A percentile compares a stretch with the other conserved stretches of the same genome.
Evolutionary conservation across 2,797 vertebrate species (phyloP).

Genomic region (Tragopan temminckii): DNA sequence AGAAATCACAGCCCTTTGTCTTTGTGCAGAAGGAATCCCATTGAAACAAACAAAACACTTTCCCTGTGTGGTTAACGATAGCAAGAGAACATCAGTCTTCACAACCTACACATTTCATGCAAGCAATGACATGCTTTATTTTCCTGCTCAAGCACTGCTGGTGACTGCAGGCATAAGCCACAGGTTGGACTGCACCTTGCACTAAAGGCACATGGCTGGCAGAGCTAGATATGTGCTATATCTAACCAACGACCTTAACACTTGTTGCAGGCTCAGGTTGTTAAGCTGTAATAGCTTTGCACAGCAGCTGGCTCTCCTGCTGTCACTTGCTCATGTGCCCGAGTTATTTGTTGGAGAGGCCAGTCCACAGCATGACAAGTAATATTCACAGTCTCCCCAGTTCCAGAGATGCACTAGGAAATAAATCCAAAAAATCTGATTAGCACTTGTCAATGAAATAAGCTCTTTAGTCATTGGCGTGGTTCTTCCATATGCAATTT

Average conservation of each 20-base stretch:
- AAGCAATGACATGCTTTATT: neutral
- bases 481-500: neutral
- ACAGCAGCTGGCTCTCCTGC: neutral
- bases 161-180: neutral
- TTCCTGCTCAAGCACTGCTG: neutral
- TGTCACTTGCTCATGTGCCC: neutral
- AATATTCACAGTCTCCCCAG: neutral
- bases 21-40: neutral
- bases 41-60: neutral
- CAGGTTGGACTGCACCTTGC: neutral
- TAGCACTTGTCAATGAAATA: conserved; percentile 17
- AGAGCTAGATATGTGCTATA: neutral
- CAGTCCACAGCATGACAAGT: neutral
- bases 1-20: neutral
- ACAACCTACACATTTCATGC: neutral
- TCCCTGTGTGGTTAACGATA: neutral
- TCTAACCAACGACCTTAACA: neutral
- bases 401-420: neutral
- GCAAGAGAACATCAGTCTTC: neutral
- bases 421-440: conserved; percentile 60
- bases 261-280: neutral
- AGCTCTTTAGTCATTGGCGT: conserved; percentile 31
- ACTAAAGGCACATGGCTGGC: neutral
- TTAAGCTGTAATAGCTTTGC: neutral
- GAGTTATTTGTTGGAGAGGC: neutral